A percentile compares a stretch with the other conserved stretches of the same genome.
These are phyloP conservation scores for Bilobella aurantiaca DNA, from an alignment of 1,140 invertebrate genomes.

Conservation along the genomic window DNA sequence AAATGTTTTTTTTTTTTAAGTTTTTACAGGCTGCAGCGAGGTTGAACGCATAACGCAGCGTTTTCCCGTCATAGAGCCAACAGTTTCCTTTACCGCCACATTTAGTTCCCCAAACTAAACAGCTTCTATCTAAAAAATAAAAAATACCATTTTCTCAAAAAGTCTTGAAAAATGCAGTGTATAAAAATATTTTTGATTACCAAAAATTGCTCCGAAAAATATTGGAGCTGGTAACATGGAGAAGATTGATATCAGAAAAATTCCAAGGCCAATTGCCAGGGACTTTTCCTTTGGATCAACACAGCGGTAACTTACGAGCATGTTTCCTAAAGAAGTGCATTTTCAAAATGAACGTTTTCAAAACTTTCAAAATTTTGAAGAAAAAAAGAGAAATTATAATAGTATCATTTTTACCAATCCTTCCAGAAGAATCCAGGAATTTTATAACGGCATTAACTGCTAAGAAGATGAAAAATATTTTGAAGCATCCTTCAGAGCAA, in stretches of 20 bases:
- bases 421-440: conserved; percentile 22
- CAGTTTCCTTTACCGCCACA: conserved; percentile 60
- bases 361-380: too few relatives aligned
- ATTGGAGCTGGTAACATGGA: conserved; percentile 59
- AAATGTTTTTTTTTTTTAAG: background rate
- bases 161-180: background rate
- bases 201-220: conserved; percentile 58
- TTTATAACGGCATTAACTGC: conserved; percentile 23
- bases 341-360: background rate
- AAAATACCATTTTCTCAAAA: background rate
- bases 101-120: conserved; percentile 62
- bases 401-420: conserved; percentile 25
- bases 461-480: conserved; percentile 22
- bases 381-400: too few relatives aligned
- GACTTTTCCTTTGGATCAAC: conserved; percentile 52
- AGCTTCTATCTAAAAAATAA: conserved; percentile 49
- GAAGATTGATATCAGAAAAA: conserved; percentile 54
- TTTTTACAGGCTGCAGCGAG: conserved; percentile 51
- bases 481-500: conserved; percentile 30
- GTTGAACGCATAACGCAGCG: conserved; percentile 53
- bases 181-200: conserved; percentile 40
- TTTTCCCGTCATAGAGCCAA: conserved; percentile 58
- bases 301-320: conserved; percentile 41
- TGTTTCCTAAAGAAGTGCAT: conserved; percentile 29
- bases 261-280: conserved; percentile 51